These are phyloP conservation scores for Brachypterus glaber DNA, from an alignment of 2,888 invertebrate genomes.

Conservation along the genomic window DNA sequence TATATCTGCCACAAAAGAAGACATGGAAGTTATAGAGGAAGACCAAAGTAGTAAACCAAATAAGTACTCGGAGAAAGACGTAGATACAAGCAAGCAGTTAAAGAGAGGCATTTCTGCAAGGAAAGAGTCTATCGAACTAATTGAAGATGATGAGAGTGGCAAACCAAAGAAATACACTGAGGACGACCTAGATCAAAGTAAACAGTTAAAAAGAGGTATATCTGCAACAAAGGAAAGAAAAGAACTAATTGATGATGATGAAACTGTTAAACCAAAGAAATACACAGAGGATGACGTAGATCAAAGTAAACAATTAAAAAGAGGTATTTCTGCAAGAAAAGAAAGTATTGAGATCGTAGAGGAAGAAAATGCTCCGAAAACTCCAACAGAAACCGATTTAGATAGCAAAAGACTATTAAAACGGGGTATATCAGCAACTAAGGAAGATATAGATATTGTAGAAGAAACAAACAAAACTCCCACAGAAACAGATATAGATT, in stretches of 20 bases:
- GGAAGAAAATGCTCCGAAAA: slow-evolving; percentile 27
- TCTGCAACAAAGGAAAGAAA: slow-evolving; percentile 21
- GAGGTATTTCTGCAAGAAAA: slow-evolving; percentile 27
- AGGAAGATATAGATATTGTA: slow-evolving; percentile 18
- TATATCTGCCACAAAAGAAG: slow-evolving; percentile 17
- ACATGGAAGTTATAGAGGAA: slow-evolving; percentile 14
- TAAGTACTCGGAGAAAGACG: neutral
- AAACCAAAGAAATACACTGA: slow-evolving; percentile 1
- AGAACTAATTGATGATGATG: slow-evolving; percentile 16
- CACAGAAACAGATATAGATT: slow-evolving; percentile 22
- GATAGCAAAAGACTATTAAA: too few species aligned
- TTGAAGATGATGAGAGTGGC: slow-evolving; percentile 13
- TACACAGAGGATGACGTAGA: neutral
- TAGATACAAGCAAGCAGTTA: slow-evolving; percentile 1
- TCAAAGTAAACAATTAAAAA: slow-evolving; percentile 26
- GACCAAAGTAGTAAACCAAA: slow-evolving; percentile 1
- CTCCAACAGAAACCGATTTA: too few species aligned
- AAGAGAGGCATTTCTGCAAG: slow-evolving; percentile 17
- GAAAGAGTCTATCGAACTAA: slow-evolving; percentile 21
- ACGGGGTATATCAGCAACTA: slow-evolving; percentile 12
- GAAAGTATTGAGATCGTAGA: slow-evolving; percentile 22
- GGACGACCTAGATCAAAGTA: neutral
- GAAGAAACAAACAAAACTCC: slow-evolving; percentile 19
- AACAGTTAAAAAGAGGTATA: slow-evolving; percentile 12
- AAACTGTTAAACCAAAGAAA: neutral